phyloP scores from a whole-genome alignment of 2,888 invertebrate genomes.

The Pheosia tremula region DNA sequence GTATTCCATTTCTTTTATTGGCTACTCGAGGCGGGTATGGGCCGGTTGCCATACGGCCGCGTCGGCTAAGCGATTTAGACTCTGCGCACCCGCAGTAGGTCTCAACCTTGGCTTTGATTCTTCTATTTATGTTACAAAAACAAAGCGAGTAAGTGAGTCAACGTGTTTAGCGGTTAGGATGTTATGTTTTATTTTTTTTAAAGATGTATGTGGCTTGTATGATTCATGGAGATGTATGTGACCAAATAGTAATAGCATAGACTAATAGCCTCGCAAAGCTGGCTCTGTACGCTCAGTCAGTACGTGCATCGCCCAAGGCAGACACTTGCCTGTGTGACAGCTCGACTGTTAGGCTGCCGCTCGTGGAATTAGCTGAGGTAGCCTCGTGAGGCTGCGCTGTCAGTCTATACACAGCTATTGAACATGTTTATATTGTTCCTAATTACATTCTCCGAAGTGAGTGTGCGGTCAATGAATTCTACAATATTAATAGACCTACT shows the following conservation, averaged over 20 bases:
- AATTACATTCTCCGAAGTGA: neutral
- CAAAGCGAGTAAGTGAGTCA: conserved; percentile 26
- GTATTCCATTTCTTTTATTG: conserved; percentile 6
- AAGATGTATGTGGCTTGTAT: neutral
- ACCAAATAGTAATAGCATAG: neutral
- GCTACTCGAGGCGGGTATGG: neutral
- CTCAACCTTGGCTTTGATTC: conserved; percentile 49
- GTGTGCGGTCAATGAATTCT: neutral
- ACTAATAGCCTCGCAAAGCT: no score
- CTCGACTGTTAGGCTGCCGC: no score
- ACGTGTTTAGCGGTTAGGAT: conserved; percentile 23
- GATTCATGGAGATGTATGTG: neutral
- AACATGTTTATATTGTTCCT: neutral
- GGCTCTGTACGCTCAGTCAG: no score
- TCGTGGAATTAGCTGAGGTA: no score
- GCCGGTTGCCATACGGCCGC: conserved; percentile 1
- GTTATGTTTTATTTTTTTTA: conserved; percentile 20
- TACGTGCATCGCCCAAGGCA: no score
- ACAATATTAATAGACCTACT: neutral
- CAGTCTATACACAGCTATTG: no score
- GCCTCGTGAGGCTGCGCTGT: no score
- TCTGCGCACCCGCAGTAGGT: conserved; percentile 26
- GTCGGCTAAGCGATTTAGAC: conserved; percentile 4
- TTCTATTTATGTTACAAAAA: conserved; percentile 36
- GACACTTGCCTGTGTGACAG: no score